Evolutionary conservation across 1,140 invertebrate genomes (phyloP).

Genomic region (Magallana ariakensis): DNA sequence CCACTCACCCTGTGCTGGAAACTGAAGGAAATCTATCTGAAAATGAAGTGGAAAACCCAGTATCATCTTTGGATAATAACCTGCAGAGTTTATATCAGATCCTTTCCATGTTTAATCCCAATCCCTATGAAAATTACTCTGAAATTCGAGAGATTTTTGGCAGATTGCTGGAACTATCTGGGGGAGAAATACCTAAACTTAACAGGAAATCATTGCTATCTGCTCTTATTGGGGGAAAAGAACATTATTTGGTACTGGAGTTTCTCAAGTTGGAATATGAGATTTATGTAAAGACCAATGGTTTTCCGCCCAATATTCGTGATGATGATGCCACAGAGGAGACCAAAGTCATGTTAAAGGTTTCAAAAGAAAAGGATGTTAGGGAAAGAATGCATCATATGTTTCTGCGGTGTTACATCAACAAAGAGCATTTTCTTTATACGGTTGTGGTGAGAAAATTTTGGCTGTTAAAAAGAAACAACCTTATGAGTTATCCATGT

Average conservation of each 20-base stretch:
- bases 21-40: not conserved
- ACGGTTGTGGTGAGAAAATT: conserved; percentile 65
- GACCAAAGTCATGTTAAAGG: conserved; percentile 58
- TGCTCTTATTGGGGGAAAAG: conserved; percentile 63
- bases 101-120: conserved; percentile 67
- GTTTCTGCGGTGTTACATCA: conserved; percentile 65
- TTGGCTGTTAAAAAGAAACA: not conserved
- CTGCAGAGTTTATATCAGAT: conserved; percentile 62
- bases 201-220: conserved; percentile 62
- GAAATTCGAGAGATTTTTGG: conserved; percentile 68
- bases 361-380: conserved; percentile 59
- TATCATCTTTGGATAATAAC: conserved; percentile 41
- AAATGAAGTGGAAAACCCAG: conserved; percentile 41
- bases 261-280: conserved; percentile 70
- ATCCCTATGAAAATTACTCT: conserved; percentile 65
- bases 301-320: not conserved
- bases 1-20: not conserved
- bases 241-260: conserved; percentile 68
- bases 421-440: conserved; percentile 71
- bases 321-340: conserved; percentile 63
- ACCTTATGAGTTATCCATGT: not conserved
- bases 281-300: conserved; percentile 51
- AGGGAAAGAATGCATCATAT: conserved; percentile 56
- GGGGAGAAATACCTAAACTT: conserved; percentile 40
- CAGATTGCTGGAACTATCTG: conserved; percentile 63